Conservation (phyloP, 2,113 vertebrate genomes). For the Corapipo altera region DNA sequence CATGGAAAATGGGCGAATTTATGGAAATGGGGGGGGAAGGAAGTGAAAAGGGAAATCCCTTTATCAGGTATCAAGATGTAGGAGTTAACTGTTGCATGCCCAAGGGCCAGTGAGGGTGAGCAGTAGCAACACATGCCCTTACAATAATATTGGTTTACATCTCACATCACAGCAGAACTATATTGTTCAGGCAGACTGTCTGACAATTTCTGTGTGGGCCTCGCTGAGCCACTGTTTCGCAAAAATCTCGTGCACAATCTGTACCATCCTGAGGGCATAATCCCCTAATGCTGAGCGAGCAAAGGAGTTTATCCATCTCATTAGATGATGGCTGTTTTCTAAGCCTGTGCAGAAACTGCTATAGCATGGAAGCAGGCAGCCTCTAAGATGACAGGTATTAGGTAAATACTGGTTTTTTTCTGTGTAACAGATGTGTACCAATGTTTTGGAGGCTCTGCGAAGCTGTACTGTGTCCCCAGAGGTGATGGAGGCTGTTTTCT, state of each 20-base stretch:
- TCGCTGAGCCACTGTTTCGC: background rate
- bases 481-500: background rate
- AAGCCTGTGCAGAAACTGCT: background rate
- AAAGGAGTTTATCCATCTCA: constrained; percentile 28
- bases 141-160: background rate
- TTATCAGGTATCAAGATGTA: fast-evolving
- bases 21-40: fast-evolving
- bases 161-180: background rate
- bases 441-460: background rate
- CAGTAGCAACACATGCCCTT: fast-evolving
- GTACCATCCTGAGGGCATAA: background rate
- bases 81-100: background rate
- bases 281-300: background rate
- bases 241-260: background rate
- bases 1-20: background rate
- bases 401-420: background rate
- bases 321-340: constrained; percentile 21
- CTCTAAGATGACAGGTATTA: background rate
- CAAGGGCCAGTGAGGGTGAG: background rate
- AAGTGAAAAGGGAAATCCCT: background rate
- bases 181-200: background rate
- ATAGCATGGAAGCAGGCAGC: background rate
- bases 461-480: background rate
- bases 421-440: background rate
- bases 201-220: background rate